Conservation (phyloP, 2,888 invertebrate genomes). For the Torymus texanus region DNA sequence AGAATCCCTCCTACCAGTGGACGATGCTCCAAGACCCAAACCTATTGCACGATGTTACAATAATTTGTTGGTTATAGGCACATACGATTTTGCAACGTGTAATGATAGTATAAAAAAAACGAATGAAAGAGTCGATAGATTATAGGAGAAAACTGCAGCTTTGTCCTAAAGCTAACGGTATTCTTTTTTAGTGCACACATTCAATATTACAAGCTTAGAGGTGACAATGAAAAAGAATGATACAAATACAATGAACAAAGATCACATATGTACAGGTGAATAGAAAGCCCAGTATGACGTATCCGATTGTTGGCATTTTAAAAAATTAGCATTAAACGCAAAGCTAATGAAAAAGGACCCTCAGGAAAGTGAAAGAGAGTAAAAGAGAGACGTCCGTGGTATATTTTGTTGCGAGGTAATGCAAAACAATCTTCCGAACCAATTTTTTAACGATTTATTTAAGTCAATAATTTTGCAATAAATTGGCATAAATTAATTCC, state of each 20-base stretch:
- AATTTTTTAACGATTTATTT: no score
- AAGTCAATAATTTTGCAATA: no score
- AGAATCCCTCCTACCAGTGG: slow-evolving; percentile 85
- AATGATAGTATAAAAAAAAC: slow-evolving; percentile 11
- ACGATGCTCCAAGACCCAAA: slow-evolving; percentile 77
- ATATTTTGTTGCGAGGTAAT: no score
- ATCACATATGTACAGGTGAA: slow-evolving; percentile 50
- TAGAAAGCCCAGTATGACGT: slow-evolving; percentile 28
- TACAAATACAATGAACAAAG: slow-evolving; percentile 40
- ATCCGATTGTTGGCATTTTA: slow-evolving; percentile 6
- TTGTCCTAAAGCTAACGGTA: slow-evolving; percentile 22
- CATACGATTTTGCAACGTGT: slow-evolving; percentile 38
- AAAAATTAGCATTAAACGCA: slow-evolving; percentile 17
- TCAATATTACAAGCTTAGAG: slow-evolving; percentile 32
- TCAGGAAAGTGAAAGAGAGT: neutral
- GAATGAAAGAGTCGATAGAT: slow-evolving; percentile 12
- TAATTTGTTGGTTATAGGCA: slow-evolving; percentile 57
- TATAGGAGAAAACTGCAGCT: slow-evolving; percentile 2
- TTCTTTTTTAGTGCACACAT: slow-evolving; percentile 43
- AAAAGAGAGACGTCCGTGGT: no score
- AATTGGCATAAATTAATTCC: no score
- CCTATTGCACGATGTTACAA: slow-evolving; percentile 65
- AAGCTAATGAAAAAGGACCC: slow-evolving; percentile 9
- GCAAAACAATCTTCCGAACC: no score
- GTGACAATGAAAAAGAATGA: slow-evolving; percentile 36